Evolutionary conservation across 1,140 invertebrate species (phyloP), one percentile per base, ranked within the genome.

Genomic region (Drosophila arawakana): DNA sequence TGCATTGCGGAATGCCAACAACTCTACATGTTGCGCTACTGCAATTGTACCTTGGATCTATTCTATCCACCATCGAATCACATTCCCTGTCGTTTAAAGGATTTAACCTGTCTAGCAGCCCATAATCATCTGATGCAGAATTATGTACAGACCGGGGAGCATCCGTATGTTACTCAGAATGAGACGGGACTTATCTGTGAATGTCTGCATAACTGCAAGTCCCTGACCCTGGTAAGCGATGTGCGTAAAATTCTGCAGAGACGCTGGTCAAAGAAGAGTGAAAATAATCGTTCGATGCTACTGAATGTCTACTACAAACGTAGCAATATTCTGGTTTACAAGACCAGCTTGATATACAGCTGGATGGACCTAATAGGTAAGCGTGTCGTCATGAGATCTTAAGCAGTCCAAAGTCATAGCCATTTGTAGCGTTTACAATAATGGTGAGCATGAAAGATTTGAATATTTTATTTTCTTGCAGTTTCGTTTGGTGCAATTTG

Each of bases 401-500:
- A 46, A 18, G n/a, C 44, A 46, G 15, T 18, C 10, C 15, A 46
- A 46, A 46, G n/a, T n/a, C 7, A n/a, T 46, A 8, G 15, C 5
- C 6, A 47, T 47, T 21, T 47, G 43, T 46, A 21, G 9, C 8
- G 18, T 3, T 21, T 18, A 30, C 25, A 30, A 30, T 30, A 30
- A 30, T 30, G 2, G 4, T 1, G 4, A 30, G 25, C 3, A 30
- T 30, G 25, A 30, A 2, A 30, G 3, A 30, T 30, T 30, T 30
- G 25, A 30, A 30, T 30, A 30, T 30, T 30, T 30, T 30, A 30
- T 21, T n/a, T 54, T 13, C 2, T 92, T 93, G 37, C 78, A 95
- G 95, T 95, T 44, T 94, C 95, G 2, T 96, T 95, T 81, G 95
- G 95, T 7, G 95, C 95, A 7, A 96, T 96, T 68, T 95, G 95